phyloP scores from a whole-genome alignment of 2,113 vertebrate genomes.

The Piprites chloris region DNA sequence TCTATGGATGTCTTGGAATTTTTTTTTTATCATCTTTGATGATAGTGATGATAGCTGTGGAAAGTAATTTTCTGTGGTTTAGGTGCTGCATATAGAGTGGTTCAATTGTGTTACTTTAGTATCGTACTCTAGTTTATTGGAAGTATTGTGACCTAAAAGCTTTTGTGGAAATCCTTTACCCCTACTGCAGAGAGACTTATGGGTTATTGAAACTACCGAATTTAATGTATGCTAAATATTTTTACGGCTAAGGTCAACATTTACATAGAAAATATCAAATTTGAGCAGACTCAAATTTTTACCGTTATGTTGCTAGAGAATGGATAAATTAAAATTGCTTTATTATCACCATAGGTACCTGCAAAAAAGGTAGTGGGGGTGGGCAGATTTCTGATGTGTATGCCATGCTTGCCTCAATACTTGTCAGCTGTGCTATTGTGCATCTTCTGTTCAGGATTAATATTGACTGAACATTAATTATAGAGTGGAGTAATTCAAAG shows the following conservation, averaged over 20 bases:
- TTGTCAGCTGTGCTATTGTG: neutral
- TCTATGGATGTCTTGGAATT: neutral
- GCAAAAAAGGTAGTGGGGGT: neutral
- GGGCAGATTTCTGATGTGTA: accelerated
- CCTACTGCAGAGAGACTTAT: neutral
- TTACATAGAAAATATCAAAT: neutral
- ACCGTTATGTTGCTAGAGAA: neutral
- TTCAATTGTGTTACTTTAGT: neutral
- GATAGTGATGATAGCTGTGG: neutral
- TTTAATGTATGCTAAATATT: neutral
- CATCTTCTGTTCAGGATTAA: neutral
- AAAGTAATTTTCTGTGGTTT: neutral
- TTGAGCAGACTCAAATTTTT: neutral
- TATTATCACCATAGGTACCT: neutral
- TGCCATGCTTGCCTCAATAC: neutral
- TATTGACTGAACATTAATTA: neutral
- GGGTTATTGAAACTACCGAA: neutral
- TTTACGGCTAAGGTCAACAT: neutral
- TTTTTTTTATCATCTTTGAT: neutral
- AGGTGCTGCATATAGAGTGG: neutral
- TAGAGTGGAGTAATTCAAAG: neutral
- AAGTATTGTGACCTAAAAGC: neutral
- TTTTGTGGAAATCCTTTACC: neutral
- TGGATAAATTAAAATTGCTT: neutral
- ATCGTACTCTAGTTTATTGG: neutral